These are phyloP conservation scores for Crotalus helleri DNA, from an alignment of 2,113 vertebrate species.

Conservation along the genomic window DNA sequence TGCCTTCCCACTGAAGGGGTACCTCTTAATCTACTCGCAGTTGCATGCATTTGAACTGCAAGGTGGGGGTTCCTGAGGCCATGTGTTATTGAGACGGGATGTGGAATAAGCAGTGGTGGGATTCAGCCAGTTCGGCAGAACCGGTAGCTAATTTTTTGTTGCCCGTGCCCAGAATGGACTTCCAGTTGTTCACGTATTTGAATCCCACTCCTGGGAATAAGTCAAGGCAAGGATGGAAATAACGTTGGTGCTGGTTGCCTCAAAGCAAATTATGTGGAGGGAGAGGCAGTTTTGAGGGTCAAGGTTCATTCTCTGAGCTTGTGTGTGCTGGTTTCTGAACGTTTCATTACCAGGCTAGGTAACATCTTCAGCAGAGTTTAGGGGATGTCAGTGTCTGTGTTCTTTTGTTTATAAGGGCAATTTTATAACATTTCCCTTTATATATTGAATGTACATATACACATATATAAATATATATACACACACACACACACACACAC, in stretches of 20 bases:
- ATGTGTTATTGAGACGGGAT: neutral
- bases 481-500: rapidly evolving
- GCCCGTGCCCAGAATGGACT: too few species aligned
- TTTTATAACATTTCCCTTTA: neutral
- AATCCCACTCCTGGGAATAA: neutral
- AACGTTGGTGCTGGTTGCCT: neutral
- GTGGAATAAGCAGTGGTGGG: neutral
- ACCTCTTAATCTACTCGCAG: neutral
- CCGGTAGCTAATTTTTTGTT: too few species aligned
- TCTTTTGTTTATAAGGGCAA: too few species aligned
- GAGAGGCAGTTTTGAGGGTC: too few species aligned
- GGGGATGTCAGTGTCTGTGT: too few species aligned
- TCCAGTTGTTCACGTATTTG: too few species aligned
- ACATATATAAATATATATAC: too few species aligned
- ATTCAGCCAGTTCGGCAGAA: too few species aligned
- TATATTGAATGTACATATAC: neutral
- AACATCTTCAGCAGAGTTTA: too few species aligned
- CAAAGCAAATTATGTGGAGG: neutral
- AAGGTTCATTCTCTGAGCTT: too few species aligned
- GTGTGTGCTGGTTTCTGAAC: too few species aligned
- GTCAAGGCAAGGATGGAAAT: neutral
- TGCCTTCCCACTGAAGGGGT: neutral
- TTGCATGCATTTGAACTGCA: neutral
- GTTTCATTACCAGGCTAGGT: too few species aligned
- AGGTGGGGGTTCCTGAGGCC: neutral